Percentiles rank a stretch among this genome's conserved stretches.
Evolutionary conservation across 2,113 vertebrate genomes (phyloP).

Genomic region (Ardeotis arabs): DNA sequence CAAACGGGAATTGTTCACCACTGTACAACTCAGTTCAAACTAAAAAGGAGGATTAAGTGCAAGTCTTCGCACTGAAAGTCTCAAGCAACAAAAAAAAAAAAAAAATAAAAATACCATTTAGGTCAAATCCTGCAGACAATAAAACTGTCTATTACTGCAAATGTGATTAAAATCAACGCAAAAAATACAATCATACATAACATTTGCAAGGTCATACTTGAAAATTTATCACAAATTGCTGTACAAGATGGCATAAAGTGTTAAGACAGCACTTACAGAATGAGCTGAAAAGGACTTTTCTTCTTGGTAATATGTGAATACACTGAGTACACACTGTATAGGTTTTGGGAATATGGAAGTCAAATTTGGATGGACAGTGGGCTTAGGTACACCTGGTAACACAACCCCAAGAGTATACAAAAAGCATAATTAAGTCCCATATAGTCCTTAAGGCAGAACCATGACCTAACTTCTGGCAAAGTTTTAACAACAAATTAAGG

Average conservation of each 20-base stretch:
- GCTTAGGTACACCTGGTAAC: neutral
- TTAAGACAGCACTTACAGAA: neutral
- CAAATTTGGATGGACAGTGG: neutral
- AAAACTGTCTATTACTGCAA: neutral
- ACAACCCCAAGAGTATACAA: neutral
- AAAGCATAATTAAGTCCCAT: neutral
- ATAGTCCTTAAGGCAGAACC: neutral
- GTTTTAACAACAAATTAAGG: neutral
- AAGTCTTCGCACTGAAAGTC: neutral
- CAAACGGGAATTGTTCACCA: neutral
- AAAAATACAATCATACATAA: neutral
- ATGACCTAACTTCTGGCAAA: neutral
- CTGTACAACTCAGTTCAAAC: neutral
- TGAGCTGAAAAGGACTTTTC: neutral
- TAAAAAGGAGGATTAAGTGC: neutral
- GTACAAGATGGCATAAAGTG: neutral
- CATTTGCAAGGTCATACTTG: neutral
- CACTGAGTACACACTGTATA: neutral
- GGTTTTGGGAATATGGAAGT: neutral
- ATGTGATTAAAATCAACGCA: neutral
- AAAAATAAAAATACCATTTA: neutral
- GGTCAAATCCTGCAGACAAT: neutral
- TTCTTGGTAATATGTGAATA: neutral
- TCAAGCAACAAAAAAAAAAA: neutral
- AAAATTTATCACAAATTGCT: neutral